A percentile compares a stretch with the other conserved stretches of the same genome.
These are phyloP conservation scores for Holacanthus passer DNA, from an alignment of 2,113 vertebrate species.

Conservation along the genomic window DNA sequence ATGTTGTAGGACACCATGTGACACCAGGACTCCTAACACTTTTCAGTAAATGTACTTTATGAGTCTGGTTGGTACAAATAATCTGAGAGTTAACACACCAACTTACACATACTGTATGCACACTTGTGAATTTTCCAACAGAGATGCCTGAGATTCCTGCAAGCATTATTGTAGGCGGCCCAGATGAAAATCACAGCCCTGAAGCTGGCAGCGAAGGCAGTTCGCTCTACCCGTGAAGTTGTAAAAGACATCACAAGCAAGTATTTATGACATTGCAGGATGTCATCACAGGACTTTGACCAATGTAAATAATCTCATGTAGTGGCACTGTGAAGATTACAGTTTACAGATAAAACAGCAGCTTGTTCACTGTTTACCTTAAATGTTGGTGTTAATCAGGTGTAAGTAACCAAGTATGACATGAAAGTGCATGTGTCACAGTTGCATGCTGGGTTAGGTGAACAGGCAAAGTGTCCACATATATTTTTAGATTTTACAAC, in stretches of 20 bases:
- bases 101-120: not conserved
- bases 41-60: not conserved
- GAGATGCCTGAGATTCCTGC: not conserved
- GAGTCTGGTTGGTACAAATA: not conserved
- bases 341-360: conserved; percentile 21
- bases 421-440: not conserved
- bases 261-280: not conserved
- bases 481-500: not conserved
- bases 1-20: not conserved
- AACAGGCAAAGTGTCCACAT: not conserved
- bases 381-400: not conserved
- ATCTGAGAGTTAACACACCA: not conserved
- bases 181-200: not conserved
- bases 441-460: not conserved
- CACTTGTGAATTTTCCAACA: not conserved
- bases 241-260: not conserved
- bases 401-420: not conserved
- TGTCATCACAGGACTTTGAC: conserved; percentile 37
- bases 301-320: not conserved
- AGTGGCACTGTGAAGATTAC: not conserved
- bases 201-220: not conserved
- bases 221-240: not conserved
- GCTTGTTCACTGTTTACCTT: conserved; percentile 26
- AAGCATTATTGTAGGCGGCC: not conserved
- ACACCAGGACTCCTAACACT: not conserved